phyloP scores from a whole-genome alignment of 2,797 vertebrate genomes.

The Brachymystax lenok region DNA sequence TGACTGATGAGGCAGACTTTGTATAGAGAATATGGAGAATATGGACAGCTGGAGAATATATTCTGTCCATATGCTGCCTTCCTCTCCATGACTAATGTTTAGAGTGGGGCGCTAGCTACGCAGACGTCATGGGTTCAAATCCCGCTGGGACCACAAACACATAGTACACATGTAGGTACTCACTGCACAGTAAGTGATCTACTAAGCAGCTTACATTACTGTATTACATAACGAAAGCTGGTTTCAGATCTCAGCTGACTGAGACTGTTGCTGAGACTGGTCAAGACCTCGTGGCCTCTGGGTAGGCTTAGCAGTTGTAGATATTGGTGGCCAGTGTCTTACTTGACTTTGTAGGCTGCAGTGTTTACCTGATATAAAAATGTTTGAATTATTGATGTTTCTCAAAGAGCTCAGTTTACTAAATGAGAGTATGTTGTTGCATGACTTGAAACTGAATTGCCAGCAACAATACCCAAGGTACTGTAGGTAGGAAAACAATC shows the following conservation, averaged over 20 bases:
- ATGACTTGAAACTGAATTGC: constrained; percentile 15
- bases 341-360: not conserved
- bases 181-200: not conserved
- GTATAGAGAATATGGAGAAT: not conserved
- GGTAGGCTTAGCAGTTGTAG: not conserved
- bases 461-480: constrained; percentile 5
- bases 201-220: not conserved
- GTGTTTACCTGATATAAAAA: constrained; percentile 26
- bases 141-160: not conserved
- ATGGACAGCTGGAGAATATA: not conserved
- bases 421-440: constrained; percentile 23
- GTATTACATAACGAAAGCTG: not conserved
- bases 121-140: not conserved
- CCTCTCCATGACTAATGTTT: not conserved
- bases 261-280: not conserved
- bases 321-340: not conserved
- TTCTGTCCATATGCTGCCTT: not conserved
- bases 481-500: not conserved
- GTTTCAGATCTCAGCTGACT: not conserved
- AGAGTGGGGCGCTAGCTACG: not conserved
- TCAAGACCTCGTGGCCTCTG: not conserved
- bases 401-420: constrained; percentile 15
- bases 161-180: not conserved
- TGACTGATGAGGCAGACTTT: not conserved
- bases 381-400: constrained; percentile 38